Percentiles rank a stretch among this genome's conserved stretches.
Conservation (phyloP, 2,888 invertebrate species). For the Argyresthia albistria region DNA sequence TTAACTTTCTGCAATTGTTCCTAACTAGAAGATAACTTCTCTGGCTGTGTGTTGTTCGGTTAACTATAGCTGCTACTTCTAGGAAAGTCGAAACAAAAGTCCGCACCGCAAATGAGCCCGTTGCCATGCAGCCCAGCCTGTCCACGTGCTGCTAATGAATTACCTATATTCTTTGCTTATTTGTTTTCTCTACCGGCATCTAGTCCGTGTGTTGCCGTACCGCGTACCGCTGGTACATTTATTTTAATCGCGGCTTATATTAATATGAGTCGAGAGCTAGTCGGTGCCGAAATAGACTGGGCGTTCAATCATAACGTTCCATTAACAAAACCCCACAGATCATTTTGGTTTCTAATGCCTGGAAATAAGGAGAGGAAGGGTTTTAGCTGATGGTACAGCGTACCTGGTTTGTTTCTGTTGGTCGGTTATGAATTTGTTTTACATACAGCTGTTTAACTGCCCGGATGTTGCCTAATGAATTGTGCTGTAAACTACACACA, state of each 20-base stretch:
- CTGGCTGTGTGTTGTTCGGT: too few relatives aligned
- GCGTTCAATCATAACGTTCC: constrained; percentile 58
- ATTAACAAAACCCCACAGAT: too few relatives aligned
- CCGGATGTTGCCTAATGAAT: constrained; percentile 1
- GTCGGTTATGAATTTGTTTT: constrained; percentile 7
- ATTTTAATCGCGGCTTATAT: constrained; percentile 51
- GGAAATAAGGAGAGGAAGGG: neutral
- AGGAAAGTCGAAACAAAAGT: too few relatives aligned
- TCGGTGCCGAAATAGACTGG: constrained; percentile 42
- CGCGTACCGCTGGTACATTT: constrained; percentile 52
- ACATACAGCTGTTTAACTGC: constrained; percentile 4
- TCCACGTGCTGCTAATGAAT: neutral
- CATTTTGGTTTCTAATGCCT: too few relatives aligned
- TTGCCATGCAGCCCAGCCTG: too few relatives aligned
- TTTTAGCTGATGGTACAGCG: neutral
- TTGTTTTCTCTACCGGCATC: constrained; percentile 32
- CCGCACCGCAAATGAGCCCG: too few relatives aligned
- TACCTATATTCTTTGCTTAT: constrained; percentile 36
- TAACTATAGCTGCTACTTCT: too few relatives aligned
- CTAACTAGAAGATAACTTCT: too few relatives aligned
- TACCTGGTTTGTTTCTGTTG: constrained; percentile 66
- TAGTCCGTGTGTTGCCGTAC: constrained; percentile 15
- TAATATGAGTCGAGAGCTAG: constrained; percentile 36
- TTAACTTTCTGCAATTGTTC: too few relatives aligned
- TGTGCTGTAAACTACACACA: neutral